These are phyloP conservation scores for Intellagama lesueurii DNA, from an alignment of 2,797 vertebrate species.

Conservation along the genomic window DNA sequence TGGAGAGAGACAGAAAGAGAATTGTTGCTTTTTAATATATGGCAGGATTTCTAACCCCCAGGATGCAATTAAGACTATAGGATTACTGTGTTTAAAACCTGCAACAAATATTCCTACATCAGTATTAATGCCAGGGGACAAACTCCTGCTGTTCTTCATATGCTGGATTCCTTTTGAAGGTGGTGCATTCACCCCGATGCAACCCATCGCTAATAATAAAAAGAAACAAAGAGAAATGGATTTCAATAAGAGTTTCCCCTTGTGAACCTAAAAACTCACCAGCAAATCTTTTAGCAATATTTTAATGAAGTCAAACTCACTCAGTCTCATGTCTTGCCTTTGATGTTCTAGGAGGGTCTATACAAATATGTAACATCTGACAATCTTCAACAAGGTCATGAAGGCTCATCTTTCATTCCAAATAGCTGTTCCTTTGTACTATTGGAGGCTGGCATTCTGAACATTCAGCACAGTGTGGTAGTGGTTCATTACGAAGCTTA, in stretches of 20 bases:
- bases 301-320: slow-evolving; percentile 38
- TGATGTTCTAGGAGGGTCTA: slow-evolving; percentile 18
- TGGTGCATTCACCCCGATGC: slow-evolving; percentile 30
- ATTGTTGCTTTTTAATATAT: background rate
- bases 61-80: background rate
- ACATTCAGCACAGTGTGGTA: slow-evolving; percentile 26
- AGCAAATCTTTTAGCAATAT: slow-evolving; percentile 35
- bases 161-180: slow-evolving; percentile 26
- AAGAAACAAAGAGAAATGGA: background rate
- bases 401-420: slow-evolving; percentile 12
- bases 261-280: background rate
- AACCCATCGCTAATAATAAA: slow-evolving; percentile 28
- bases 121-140: background rate
- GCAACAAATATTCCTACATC: background rate
- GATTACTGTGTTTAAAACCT: background rate
- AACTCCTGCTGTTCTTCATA: background rate
- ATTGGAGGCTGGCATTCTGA: slow-evolving; percentile 36
- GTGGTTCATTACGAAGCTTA: slow-evolving; percentile 44
- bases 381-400: slow-evolving; percentile 48
- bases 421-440: slow-evolving; percentile 38
- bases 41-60: background rate
- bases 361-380: slow-evolving; percentile 41
- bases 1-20: background rate
- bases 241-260: background rate
- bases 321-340: background rate